Evolutionary conservation across 2,797 vertebrate genomes (phyloP).

Genomic region (Propithecus perrieri): DNA sequence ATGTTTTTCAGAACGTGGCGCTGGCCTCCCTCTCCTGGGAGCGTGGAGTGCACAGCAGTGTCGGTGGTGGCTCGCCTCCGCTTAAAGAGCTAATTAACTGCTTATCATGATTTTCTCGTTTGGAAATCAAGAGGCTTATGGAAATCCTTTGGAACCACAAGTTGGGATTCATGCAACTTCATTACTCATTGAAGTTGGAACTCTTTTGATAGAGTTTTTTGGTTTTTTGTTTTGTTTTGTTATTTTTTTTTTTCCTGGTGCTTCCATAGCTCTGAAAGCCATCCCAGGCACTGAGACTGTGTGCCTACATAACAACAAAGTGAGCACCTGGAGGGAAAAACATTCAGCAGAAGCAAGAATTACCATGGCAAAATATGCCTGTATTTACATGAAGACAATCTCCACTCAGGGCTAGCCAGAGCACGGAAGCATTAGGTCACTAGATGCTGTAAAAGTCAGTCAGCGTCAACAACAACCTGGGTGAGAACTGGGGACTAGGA

Average conservation of each 20-base stretch:
- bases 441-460: not conserved
- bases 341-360: not conserved
- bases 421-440: not conserved
- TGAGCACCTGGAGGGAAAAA: conserved; percentile 16
- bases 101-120: conserved; percentile 73
- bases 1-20: conserved; percentile 58
- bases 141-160: conserved; percentile 75
- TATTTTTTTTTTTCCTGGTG: not conserved
- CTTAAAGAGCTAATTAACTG: conserved; percentile 74
- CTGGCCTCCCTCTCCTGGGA: conserved; percentile 58
- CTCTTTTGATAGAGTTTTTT: conserved; percentile 63
- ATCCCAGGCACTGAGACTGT: not conserved
- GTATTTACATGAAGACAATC: not conserved
- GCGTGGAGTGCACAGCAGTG: not conserved
- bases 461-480: not conserved
- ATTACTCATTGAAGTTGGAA: conserved; percentile 73
- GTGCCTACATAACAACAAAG: conserved; percentile 4
- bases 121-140: conserved; percentile 68
- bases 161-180: conserved; percentile 66
- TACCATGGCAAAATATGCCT: conserved; percentile 30
- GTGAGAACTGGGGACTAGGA: not conserved
- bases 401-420: not conserved
- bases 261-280: not conserved
- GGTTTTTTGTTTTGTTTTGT: no score
- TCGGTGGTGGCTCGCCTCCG: conserved; percentile 12